Percentiles rank a stretch among this genome's conserved stretches.
These are phyloP conservation scores for Pecten maximus DNA, from an alignment of 2,888 invertebrate genomes.

Conservation along the genomic window DNA sequence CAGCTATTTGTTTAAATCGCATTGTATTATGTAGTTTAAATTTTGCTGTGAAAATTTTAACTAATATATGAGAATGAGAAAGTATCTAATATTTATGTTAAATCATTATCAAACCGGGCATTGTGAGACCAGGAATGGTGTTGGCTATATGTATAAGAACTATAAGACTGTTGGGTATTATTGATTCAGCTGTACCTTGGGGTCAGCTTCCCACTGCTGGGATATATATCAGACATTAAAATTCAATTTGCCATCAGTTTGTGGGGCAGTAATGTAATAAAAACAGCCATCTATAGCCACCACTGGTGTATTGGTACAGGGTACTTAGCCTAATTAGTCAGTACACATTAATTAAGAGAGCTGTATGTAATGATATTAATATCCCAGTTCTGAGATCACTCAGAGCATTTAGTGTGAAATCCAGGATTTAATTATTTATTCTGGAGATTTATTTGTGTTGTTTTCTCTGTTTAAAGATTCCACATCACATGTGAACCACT, in stretches of 20 bases:
- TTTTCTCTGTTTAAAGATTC: background rate
- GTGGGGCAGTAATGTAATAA: background rate
- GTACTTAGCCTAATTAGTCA: background rate
- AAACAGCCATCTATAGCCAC: background rate
- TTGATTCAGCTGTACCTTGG: background rate
- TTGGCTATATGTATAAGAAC: background rate
- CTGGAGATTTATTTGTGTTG: background rate
- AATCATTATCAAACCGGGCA: no score
- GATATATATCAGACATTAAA: slow-evolving; percentile 5
- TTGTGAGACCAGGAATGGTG: background rate
- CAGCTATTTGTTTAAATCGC: no score
- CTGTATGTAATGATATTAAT: slow-evolving; percentile 24
- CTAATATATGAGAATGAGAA: no score
- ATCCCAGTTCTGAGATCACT: background rate
- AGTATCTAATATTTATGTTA: no score
- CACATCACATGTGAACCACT: background rate
- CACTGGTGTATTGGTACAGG: background rate
- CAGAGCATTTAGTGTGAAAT: background rate
- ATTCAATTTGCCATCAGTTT: background rate
- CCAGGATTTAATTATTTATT: slow-evolving; percentile 1
- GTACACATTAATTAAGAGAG: background rate
- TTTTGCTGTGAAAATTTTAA: no score
- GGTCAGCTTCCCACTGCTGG: background rate
- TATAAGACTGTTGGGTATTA: background rate
- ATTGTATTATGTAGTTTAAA: no score